phyloP scores from a whole-genome alignment of 1,140 invertebrate genomes.

The Caenorhabditis latens region DNA sequence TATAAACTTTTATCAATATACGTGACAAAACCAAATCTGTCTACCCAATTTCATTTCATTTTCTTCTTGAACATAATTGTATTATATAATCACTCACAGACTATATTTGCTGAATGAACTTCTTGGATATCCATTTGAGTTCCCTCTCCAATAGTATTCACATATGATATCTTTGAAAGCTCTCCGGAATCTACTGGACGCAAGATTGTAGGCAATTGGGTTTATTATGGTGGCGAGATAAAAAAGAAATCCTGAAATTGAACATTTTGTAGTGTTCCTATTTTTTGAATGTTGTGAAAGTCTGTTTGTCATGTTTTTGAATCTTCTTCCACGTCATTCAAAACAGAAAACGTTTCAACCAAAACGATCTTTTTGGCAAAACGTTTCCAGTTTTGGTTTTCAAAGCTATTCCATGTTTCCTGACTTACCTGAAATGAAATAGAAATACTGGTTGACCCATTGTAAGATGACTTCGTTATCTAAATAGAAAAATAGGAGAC shows the following conservation, averaged over 20 bases:
- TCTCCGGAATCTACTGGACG: constrained; percentile 78
- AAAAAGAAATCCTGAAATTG: constrained; percentile 72
- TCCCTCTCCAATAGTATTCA: constrained; percentile 27
- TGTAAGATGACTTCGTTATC: constrained; percentile 37
- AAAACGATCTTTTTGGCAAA: not conserved
- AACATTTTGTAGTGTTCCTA: not conserved
- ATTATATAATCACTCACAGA: not conserved
- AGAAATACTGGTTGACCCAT: constrained; percentile 64
- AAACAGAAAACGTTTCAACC: too few relatives aligned
- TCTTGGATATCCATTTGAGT: not conserved
- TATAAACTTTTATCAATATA: too few relatives aligned
- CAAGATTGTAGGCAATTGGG: constrained; percentile 78
- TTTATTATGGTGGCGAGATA: constrained; percentile 78
- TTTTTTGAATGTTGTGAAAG: not conserved
- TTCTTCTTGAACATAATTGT: not conserved
- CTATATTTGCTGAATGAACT: constrained; percentile 40
- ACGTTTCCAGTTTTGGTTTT: not conserved
- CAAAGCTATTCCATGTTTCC: not conserved
- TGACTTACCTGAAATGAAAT: constrained; percentile 62
- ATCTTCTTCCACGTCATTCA: not conserved
- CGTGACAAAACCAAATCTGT: too few relatives aligned
- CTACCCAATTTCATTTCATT: too few relatives aligned
- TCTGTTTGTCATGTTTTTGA: too few relatives aligned
- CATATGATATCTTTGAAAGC: constrained; percentile 71
- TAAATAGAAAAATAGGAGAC: constrained; percentile 86